A percentile compares a stretch with the other conserved stretches of the same genome.
Conservation (phyloP, 2,797 vertebrate species). For the Sebastes diaconus region DNA sequence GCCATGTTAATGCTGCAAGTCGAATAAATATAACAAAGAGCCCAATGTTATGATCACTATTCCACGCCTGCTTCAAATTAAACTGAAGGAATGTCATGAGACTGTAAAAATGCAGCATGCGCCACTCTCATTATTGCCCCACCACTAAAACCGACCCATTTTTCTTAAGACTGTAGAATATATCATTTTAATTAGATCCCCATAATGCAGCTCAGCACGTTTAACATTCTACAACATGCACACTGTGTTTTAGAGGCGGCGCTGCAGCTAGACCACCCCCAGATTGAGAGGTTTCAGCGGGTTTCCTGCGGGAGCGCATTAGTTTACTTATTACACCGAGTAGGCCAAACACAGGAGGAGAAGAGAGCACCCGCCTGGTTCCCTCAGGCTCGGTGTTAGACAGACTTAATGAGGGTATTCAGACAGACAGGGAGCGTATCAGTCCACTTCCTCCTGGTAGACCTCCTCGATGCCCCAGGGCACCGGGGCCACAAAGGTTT, state of each 20-base stretch:
- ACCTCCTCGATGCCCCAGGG: slow-evolving; percentile 35
- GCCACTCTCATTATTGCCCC: slow-evolving; percentile 68
- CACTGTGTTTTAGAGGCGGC: slow-evolving; percentile 25
- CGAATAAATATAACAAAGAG: slow-evolving; percentile 74
- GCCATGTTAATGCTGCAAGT: slow-evolving; percentile 53
- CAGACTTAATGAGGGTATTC: slow-evolving; percentile 64
- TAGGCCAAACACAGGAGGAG: slow-evolving; percentile 42
- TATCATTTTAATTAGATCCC: slow-evolving; percentile 62
- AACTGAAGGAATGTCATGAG: slow-evolving; percentile 80
- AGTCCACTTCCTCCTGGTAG: slow-evolving; percentile 55
- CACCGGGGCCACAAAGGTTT: slow-evolving; percentile 17
- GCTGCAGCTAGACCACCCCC: slow-evolving; percentile 65
- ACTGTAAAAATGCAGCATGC: slow-evolving; percentile 77
- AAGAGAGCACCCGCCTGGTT: slow-evolving; percentile 21
- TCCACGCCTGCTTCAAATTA: slow-evolving; percentile 81
- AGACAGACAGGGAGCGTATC: slow-evolving; percentile 58
- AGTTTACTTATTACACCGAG: slow-evolving; percentile 60
- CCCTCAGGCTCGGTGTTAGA: slow-evolving; percentile 51
- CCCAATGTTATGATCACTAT: slow-evolving; percentile 73
- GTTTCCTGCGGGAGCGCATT: slow-evolving; percentile 57
- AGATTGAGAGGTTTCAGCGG: slow-evolving; percentile 39
- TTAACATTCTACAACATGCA: slow-evolving; percentile 41
- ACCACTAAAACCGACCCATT: slow-evolving; percentile 65
- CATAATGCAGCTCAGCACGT: slow-evolving; percentile 41
- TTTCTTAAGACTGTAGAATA: slow-evolving; percentile 61